Evolutionary conservation across 2,113 vertebrate species (phyloP).

Genomic region (Protobothrops mucrosquamatus): DNA sequence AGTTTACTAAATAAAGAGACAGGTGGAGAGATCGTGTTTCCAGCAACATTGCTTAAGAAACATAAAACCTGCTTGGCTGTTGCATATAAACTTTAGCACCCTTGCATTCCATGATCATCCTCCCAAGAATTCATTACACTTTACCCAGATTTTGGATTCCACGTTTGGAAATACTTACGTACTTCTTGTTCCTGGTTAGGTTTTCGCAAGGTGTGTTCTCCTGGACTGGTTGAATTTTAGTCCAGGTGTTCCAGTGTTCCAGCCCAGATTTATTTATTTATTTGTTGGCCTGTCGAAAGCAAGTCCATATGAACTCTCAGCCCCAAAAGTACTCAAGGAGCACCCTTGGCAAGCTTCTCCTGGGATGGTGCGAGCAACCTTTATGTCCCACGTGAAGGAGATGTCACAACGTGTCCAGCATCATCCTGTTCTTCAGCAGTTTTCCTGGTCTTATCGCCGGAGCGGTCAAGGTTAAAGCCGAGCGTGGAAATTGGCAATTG

Average conservation of each 20-base stretch:
- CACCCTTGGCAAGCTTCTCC: conserved; percentile 54
- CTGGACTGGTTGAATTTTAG: conserved; percentile 51
- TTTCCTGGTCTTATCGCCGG: conserved; percentile 55
- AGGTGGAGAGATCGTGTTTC: background rate
- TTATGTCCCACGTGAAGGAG: conserved; percentile 60
- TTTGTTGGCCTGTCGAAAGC: conserved; percentile 47
- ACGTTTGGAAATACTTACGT: conserved; percentile 61
- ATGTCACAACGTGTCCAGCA: conserved; percentile 52
- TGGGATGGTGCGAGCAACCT: conserved; percentile 53
- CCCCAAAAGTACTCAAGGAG: conserved; percentile 18
- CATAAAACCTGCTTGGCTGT: background rate
- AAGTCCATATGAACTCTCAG: conserved; percentile 44
- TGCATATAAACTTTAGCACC: background rate
- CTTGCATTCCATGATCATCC: conserved; percentile 41
- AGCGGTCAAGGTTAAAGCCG: conserved; percentile 56
- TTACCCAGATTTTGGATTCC: conserved; percentile 48
- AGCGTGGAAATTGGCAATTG: background rate
- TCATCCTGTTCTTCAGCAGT: conserved; percentile 57
- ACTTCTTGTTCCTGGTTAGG: conserved; percentile 64
- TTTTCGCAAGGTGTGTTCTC: conserved; percentile 56
- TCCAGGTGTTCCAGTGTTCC: conserved; percentile 38
- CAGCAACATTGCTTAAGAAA: background rate
- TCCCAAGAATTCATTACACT: conserved; percentile 46
- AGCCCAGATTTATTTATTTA: conserved; percentile 28
- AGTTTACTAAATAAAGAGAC: conserved; percentile 8